These are phyloP conservation scores for Chiridota heheva DNA, from an alignment of 35 echinoderm and acorn worm species.

Conservation along the genomic window DNA sequence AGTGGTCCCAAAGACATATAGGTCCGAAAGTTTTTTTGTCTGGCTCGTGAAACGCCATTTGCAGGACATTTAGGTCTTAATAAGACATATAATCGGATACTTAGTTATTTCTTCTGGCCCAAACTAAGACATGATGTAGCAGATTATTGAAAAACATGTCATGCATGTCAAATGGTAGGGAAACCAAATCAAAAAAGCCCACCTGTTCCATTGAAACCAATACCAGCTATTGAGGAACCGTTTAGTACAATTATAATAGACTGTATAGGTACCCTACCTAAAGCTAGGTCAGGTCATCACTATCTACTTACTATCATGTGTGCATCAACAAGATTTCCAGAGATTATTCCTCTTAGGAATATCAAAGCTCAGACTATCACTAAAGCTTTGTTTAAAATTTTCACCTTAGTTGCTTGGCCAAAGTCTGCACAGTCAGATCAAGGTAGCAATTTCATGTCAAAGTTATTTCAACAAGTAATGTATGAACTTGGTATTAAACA, in stretches of 20 bases:
- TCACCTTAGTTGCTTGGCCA: slow-evolving; percentile 65
- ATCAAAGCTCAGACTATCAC: slow-evolving; percentile 55
- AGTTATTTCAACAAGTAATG: slow-evolving; percentile 61
- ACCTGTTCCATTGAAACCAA: slow-evolving; percentile 57
- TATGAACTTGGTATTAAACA: slow-evolving; percentile 48
- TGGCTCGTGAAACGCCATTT: slow-evolving; percentile 62
- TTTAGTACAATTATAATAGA: slow-evolving; percentile 68
- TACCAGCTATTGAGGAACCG: slow-evolving; percentile 86
- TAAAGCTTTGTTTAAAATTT: slow-evolving; percentile 55
- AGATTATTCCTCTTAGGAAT: slow-evolving; percentile 55
- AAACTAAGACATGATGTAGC: slow-evolving; percentile 37
- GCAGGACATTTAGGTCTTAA: slow-evolving; percentile 56
- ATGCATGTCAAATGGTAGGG: slow-evolving; percentile 65
- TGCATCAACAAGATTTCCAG: slow-evolving; percentile 63
- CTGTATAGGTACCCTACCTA: slow-evolving; percentile 71
- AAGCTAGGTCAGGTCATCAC: slow-evolving; percentile 55
- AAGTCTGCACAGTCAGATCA: slow-evolving; percentile 66
- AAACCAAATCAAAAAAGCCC: slow-evolving; percentile 86
- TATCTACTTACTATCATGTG: slow-evolving; percentile 81
- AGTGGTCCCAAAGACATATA: slow-evolving; percentile 43
- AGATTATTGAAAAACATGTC: slow-evolving; percentile 54
- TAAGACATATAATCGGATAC: slow-evolving; percentile 48
- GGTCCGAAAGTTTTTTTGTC: slow-evolving; percentile 34
- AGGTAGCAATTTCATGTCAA: slow-evolving; percentile 67
- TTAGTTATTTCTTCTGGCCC: slow-evolving; percentile 64